Evolutionary conservation across 2,113 vertebrate genomes (phyloP).

Genomic region (Pampusana beccarii): DNA sequence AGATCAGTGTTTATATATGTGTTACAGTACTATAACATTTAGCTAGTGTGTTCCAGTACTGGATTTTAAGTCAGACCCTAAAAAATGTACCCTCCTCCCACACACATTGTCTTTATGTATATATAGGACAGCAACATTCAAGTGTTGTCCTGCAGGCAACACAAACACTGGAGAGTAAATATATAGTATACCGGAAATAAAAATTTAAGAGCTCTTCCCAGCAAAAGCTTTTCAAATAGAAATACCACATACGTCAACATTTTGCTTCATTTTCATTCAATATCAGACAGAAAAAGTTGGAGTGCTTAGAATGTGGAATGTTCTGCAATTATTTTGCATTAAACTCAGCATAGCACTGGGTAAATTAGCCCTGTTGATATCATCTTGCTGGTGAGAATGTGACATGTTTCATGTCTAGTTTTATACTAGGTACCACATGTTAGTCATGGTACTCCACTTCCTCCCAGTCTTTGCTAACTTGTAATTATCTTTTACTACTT

Average conservation of each 20-base stretch:
- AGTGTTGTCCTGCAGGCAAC: background rate
- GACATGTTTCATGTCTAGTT: background rate
- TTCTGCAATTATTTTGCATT: background rate
- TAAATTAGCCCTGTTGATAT: background rate
- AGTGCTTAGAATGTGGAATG: background rate
- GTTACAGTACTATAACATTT: background rate
- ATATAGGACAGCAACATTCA: background rate
- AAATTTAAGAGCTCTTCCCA: background rate
- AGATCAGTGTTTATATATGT: background rate
- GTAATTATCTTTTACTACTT: background rate
- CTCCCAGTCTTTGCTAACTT: background rate
- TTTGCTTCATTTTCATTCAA: background rate
- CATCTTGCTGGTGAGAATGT: background rate
- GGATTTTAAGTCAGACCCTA: background rate
- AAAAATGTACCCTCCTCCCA: background rate
- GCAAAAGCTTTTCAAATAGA: background rate
- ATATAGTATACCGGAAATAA: background rate
- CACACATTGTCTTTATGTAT: background rate
- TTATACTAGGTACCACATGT: background rate
- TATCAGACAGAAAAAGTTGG: background rate
- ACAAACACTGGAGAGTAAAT: background rate
- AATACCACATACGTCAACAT: background rate
- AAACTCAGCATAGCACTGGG: background rate
- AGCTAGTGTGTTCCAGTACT: background rate
- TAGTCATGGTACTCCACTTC: background rate